A percentile compares a stretch with the other conserved stretches of the same genome.
Evolutionary conservation across 1,140 invertebrate species (phyloP).

Genomic region (Drosophila virilis): DNA sequence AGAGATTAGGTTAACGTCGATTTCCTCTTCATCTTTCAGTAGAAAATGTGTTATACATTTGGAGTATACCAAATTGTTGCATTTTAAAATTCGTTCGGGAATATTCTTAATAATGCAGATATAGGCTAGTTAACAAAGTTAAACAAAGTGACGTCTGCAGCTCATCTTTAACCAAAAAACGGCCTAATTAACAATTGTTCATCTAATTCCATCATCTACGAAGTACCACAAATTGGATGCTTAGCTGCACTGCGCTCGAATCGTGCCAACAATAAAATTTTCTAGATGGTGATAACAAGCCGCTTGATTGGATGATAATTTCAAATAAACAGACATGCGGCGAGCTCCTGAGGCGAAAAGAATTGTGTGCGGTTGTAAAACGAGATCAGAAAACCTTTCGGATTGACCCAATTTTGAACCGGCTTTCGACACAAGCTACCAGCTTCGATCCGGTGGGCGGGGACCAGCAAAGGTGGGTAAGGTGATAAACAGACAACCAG

Average conservation of each 20-base stretch:
- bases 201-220: neutral
- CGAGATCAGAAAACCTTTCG: slow-evolving; percentile 77
- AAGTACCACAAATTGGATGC: neutral
- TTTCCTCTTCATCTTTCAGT: no score
- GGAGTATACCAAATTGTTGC: no score
- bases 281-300: slow-evolving; percentile 40
- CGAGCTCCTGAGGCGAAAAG: slow-evolving; percentile 41
- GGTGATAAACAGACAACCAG: slow-evolving; percentile 74
- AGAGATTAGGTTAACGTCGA: no score
- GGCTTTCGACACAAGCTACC: slow-evolving; percentile 43
- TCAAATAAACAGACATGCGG: neutral
- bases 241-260: neutral
- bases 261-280: slow-evolving; percentile 29
- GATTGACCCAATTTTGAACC: slow-evolving; percentile 76
- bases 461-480: slow-evolving; percentile 25
- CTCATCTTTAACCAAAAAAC: neutral
- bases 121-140: no score
- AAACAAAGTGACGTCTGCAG: neutral
- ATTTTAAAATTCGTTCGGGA: no score
- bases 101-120: no score
- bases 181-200: slow-evolving; percentile 5
- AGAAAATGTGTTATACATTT: no score
- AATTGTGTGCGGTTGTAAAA: slow-evolving; percentile 52
- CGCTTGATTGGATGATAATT: slow-evolving; percentile 53
- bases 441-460: slow-evolving; percentile 21